Evolutionary conservation across 2,113 vertebrate genomes (phyloP), one percentile per base, ranked within the genome.

Genomic region (Ptilorrhoa leucosticta): DNA sequence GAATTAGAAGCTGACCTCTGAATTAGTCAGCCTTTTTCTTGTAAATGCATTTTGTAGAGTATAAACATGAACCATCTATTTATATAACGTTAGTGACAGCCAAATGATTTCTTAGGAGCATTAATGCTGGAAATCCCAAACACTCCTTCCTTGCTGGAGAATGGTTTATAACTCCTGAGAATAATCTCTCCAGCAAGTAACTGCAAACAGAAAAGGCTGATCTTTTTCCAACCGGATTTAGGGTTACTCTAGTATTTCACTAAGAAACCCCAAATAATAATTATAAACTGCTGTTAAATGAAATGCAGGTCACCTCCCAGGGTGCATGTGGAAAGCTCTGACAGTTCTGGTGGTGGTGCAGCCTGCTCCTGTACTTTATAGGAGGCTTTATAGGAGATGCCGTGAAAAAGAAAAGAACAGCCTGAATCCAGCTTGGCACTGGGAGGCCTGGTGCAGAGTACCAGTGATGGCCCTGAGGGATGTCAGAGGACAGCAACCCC

Each of bases 61-160:
- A 94, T 85, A 96, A 95, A 96, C 93, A 96, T 39, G 90, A 96
- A 88, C 91, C 75, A 72, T 96, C 81, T 93, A 93, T 96, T 95
- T 95, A 95, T 90, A 87, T 93, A 95, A 87, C 2, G 7, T 80
- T 83, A 87, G 66, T 96, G 91, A 94, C 93, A 94, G 90, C 84
- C 70, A 95, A 91, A 87, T 87, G 82, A 95, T 95, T 95, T 96
- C 95, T 94, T 95, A 93, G 13, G 2, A 89, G 78, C 84, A 83
- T 93, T 90, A 91, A 80, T 66, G 30, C 82, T 93, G 81, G 93
- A 95, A 97, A 96, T 91, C 87, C 90, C 84, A 86, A 90, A 85
- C 89, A 81, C 69, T 90, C 86, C 61, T 95, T 93, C 73, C 70
- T 79, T 89, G 53, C 72, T 87, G 85, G 85, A 90, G 84, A 91